These are phyloP conservation scores for Pyrocoelia pectoralis DNA, from an alignment of 2,888 invertebrate species.

Conservation along the genomic window DNA sequence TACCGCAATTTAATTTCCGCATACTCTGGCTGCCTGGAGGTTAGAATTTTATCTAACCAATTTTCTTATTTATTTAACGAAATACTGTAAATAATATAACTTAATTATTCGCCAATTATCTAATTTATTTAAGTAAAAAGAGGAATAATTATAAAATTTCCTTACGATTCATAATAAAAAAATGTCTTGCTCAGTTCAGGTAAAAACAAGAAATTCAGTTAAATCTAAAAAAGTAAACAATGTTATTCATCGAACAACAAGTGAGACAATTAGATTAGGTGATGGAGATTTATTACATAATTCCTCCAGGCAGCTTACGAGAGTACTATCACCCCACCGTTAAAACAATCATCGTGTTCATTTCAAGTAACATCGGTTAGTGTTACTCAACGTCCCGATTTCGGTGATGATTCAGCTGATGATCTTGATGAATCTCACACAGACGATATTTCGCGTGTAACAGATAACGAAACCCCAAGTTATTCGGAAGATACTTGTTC, in stretches of 20 bases:
- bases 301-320: constrained; percentile 25
- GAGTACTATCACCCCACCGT: constrained; percentile 33
- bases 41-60: constrained; percentile 3
- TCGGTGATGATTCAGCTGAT: constrained; percentile 89
- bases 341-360: constrained; percentile 81
- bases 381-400: constrained; percentile 80
- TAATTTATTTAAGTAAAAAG: no score
- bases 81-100: no score
- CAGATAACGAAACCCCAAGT: constrained; percentile 86
- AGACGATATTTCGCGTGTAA: constrained; percentile 82
- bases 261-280: constrained; percentile 72
- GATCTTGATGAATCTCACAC: constrained; percentile 93
- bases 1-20: not conserved
- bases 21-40: constrained; percentile 7
- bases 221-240: constrained; percentile 49
- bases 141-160: no score
- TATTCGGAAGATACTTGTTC: constrained; percentile 85
- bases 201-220: constrained; percentile 26
- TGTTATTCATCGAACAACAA: constrained; percentile 75
- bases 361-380: constrained; percentile 91
- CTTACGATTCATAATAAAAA: not conserved
- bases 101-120: no score
- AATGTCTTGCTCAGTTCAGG: constrained; percentile 30
- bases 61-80: not conserved
- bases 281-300: constrained; percentile 42